Base-by-base conservation (phyloP, 2,888 invertebrate genomes). In the Ophion ellenae region DNA sequence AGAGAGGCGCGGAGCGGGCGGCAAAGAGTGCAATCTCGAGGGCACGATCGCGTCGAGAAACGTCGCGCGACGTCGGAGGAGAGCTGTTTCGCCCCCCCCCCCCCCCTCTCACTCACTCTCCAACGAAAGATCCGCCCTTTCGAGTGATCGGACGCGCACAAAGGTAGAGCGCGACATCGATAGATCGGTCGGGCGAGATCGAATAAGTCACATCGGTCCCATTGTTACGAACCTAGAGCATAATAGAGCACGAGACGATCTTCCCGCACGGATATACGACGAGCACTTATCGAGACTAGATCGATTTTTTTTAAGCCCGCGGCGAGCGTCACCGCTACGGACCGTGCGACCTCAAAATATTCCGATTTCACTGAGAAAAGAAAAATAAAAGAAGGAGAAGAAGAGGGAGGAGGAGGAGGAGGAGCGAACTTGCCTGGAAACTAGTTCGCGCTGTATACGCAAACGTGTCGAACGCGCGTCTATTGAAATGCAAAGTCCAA, bases 151-250 rank as follows among this genome's bases (percentile, higher is more conserved):
- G 61, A 53, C 36, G 57, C 45, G 45, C 59, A 73, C 36, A 70
- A 59, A 47, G 20, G 45, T 11, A 66, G 28, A 53, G 40, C 36
- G 63, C 28, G 45, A 67, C 32, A 73, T 81, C 69, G 59, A 79
- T 69, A 67, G 82, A 83, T 85, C 64, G 73, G 63, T 73, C 80
- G 83, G 45, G 80, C 45, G 70, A 85, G 84, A 85, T 85, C 78
- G 73, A 90, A 90, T 88, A 88, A 89, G 89, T 87, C 90, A 91
- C 89, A 89, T 76, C 75, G 78, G n/a, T 71, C 80, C 74, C 86
- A 90, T 90, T 88, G 89, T 91, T 89, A 81, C 74, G 75, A 63
- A 79, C 36, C 66, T 76, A 66, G 76, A 85, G 67, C 73, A 85
- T 82, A 79, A 79, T 66, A 77, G 24, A 76, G 71, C 11, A 14